These are phyloP conservation scores for Tuta absoluta DNA, from an alignment of 2,888 invertebrate genomes.

Conservation along the genomic window DNA sequence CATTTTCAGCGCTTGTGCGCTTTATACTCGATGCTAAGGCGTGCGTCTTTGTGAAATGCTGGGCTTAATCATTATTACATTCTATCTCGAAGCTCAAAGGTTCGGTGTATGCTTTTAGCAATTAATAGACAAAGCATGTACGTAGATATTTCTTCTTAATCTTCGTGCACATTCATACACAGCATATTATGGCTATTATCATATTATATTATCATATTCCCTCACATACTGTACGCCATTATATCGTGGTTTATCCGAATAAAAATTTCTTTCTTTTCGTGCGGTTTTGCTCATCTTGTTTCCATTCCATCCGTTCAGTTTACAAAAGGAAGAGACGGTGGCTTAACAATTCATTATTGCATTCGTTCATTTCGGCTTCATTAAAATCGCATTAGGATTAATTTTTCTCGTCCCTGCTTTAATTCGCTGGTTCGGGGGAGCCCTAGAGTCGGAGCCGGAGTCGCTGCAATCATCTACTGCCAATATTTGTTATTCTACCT, in stretches of 20 bases:
- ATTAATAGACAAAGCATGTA: constrained; percentile 13
- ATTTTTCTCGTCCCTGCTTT: constrained; percentile 80
- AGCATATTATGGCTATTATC: neutral
- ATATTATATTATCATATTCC: too few species aligned
- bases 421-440: constrained; percentile 78
- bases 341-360: constrained; percentile 77
- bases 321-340: constrained; percentile 65
- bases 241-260: neutral
- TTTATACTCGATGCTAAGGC: constrained; percentile 75
- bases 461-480: constrained; percentile 73
- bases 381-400: constrained; percentile 82
- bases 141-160: neutral
- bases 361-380: constrained; percentile 79
- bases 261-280: constrained; percentile 26
- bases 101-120: constrained; percentile 32
- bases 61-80: constrained; percentile 76
- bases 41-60: constrained; percentile 75
- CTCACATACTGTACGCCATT: neutral
- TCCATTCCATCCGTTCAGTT: constrained; percentile 45
- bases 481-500: constrained; percentile 78
- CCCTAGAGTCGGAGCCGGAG: constrained; percentile 53
- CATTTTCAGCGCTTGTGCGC: constrained; percentile 79
- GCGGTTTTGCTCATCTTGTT: constrained; percentile 50
- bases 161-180: neutral
- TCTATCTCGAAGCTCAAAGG: constrained; percentile 60